These are phyloP conservation scores for Syrmaticus mikado DNA, from an alignment of 2,113 vertebrate genomes.

Conservation along the genomic window DNA sequence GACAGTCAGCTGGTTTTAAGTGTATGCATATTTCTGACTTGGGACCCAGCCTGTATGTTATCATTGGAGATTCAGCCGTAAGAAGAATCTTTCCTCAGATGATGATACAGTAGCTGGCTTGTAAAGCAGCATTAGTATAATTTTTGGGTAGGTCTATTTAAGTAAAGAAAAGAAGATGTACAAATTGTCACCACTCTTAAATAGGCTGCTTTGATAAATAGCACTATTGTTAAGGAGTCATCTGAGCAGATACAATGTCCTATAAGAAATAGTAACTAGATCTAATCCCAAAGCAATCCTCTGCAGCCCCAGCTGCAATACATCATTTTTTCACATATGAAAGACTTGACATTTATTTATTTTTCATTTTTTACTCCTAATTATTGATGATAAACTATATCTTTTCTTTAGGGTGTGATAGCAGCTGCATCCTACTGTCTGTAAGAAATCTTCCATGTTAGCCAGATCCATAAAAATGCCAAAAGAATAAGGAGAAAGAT, in stretches of 20 bases:
- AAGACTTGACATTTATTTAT: background rate
- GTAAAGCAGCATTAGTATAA: background rate
- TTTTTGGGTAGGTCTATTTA: background rate
- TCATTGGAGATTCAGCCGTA: background rate
- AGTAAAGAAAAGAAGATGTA: background rate
- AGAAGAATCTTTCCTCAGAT: background rate
- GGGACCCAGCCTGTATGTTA: fast-evolving
- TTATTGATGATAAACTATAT: background rate
- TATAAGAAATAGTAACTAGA: background rate
- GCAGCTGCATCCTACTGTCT: background rate
- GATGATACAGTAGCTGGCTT: background rate
- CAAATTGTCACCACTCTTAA: background rate
- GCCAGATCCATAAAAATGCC: constrained; percentile 6
- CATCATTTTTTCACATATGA: background rate
- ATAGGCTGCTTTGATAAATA: background rate
- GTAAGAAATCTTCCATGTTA: background rate
- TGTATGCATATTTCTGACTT: background rate
- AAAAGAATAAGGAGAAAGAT: constrained; percentile 4
- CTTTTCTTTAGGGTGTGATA: background rate
- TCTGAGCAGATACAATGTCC: constrained; percentile 1
- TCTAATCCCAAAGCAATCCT: background rate
- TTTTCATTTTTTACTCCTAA: background rate
- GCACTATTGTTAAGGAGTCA: background rate
- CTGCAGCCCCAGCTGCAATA: background rate
- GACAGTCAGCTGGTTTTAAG: background rate